phyloP scores from a whole-genome alignment of 92 coral and sea anemone genomes.

The Heteractis magnifica region DNA sequence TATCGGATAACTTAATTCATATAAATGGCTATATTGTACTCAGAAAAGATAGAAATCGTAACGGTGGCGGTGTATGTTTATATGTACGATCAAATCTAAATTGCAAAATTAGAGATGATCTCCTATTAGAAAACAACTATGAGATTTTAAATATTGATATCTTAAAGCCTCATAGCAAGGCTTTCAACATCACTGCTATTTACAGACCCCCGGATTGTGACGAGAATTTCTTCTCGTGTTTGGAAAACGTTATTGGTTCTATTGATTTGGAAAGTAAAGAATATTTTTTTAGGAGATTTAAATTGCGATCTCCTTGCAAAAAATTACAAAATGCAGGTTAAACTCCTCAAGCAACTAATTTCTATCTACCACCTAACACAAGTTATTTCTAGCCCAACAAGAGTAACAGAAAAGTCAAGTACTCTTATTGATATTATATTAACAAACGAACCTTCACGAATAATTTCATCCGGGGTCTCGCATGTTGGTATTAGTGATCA shows the following conservation, averaged over 20 bases:
- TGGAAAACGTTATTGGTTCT: background rate
- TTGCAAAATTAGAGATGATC: background rate
- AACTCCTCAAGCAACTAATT: background rate
- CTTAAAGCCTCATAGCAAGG: background rate
- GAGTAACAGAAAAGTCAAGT: conserved; percentile 25
- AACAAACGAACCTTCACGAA: conserved; percentile 24
- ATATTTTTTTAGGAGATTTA: background rate
- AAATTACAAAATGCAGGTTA: background rate
- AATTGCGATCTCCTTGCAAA: background rate
- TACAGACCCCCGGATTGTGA: background rate
- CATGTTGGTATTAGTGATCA: conserved; percentile 16
- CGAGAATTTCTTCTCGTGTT: background rate
- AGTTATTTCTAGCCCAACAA: background rate
- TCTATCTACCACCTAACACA: background rate
- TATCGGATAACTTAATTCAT: background rate
- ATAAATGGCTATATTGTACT: background rate
- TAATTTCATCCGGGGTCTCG: conserved; percentile 14
- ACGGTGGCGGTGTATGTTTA: background rate
- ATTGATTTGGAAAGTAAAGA: background rate
- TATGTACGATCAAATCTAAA: background rate
- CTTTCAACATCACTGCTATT: background rate
- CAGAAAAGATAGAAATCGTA: background rate
- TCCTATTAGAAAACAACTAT: background rate
- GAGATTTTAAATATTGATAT: background rate
- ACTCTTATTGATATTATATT: conserved; percentile 17